These are phyloP conservation scores for Poecile atricapillus DNA, from an alignment of 2,113 vertebrate species.

Conservation along the genomic window DNA sequence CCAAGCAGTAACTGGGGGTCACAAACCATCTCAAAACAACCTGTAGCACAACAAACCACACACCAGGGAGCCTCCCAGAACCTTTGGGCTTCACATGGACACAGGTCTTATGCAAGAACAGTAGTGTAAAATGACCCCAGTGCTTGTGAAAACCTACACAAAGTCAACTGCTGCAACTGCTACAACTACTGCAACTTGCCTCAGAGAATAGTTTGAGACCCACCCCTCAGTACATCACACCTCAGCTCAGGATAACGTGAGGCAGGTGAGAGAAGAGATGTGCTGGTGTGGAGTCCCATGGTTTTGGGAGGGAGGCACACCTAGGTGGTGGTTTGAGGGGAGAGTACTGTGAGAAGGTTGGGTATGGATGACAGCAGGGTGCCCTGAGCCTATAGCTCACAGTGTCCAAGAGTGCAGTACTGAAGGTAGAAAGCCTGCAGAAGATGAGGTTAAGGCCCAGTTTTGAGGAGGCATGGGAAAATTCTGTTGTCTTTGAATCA, in stretches of 20 bases:
- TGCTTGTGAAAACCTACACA: neutral
- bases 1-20: neutral
- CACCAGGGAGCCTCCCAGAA: neutral
- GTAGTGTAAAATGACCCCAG: neutral
- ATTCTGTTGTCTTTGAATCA: neutral
- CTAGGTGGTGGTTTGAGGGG: neutral
- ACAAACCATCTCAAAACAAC: neutral
- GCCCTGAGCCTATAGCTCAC: neutral
- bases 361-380: accelerated
- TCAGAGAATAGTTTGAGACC: neutral
- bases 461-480: neutral
- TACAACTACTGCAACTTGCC: neutral
- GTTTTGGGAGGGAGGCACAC: neutral
- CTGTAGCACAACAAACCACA: neutral
- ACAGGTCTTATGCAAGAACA: neutral
- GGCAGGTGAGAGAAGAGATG: neutral
- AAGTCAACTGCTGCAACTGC: neutral
- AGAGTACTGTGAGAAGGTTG: neutral
- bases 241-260: neutral
- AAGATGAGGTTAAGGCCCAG: neutral
- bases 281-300: neutral
- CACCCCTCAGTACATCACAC: neutral
- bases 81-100: neutral
- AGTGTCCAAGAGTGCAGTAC: neutral
- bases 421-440: neutral